Base-by-base conservation (phyloP, 2,888 invertebrate species). In the Aromia moschata region DNA sequence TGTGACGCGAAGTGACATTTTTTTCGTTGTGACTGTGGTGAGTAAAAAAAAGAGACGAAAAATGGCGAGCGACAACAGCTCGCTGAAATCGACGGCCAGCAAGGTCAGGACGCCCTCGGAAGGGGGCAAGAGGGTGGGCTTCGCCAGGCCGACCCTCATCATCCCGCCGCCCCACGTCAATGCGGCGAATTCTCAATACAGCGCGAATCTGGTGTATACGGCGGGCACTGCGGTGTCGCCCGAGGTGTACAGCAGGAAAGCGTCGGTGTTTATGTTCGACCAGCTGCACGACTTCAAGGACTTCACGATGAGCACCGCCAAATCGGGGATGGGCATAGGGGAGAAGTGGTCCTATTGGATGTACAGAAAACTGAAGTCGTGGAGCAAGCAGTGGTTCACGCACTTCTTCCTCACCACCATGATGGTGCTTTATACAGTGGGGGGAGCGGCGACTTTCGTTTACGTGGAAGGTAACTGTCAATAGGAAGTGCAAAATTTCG, bases 331-430 rank as follows among this genome's bases (percentile, higher is more conserved):
- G 65, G 92, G 92, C 79, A 87, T 89, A 30, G 94, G 94, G 58
- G 94, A 94, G 79, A 93, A 92, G 77, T 85, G 87, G 60, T 91
- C 91, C 0, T 90, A 89, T 70, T 92, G 91, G 86, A 81, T 92
- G 61, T 92, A 92, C 76, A 88, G 89, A 65, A 92, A 90, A 82
- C 83, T 93, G 62, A 87, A 90, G 74, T 82, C 86, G 54, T 87
- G 89, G 83, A 94, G 93, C 1, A 88, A 87, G 73, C 87, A 86
- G 74, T 94, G 94, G 94, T 94, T 95, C 77, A 94, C 94, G 33
- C 94, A 95, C 80, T 87, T 93, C 62, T 94, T 94, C 79, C 84
- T 96, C 72, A 86, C 91, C 71, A 76, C 92, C 69, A 87, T 94
- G 70, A 86, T 96, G 60, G 81, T 89, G 52, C 79, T 89, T 49